Percentiles rank a stretch among this genome's conserved stretches.
Evolutionary conservation across 2,888 invertebrate genomes (phyloP).

Genomic region (Rhodophaea formosa): DNA sequence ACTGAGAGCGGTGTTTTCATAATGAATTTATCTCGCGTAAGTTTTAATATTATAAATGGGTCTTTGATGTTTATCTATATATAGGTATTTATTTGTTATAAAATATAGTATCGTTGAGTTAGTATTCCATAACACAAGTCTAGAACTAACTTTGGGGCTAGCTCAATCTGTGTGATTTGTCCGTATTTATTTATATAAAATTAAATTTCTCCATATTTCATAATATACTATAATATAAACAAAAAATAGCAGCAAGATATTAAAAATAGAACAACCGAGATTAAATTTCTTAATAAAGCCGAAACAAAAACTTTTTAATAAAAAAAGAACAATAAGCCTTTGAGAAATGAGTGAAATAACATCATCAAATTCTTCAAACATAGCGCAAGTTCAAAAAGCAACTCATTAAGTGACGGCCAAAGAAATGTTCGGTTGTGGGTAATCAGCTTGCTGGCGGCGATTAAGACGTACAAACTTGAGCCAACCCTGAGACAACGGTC

Average conservation of each 20-base stretch:
- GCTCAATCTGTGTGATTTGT: too few species aligned
- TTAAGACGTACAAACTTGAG: constrained; percentile 67
- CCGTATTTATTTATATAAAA: too few species aligned
- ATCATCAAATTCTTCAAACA: constrained; percentile 42
- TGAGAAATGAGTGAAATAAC: constrained; percentile 39
- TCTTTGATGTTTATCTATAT: too few species aligned
- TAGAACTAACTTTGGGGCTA: too few species aligned
- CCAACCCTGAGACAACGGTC: constrained; percentile 57
- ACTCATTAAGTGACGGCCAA: constrained; percentile 62
- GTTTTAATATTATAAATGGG: too few species aligned
- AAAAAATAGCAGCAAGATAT: background rate
- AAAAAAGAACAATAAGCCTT: constrained; percentile 40
- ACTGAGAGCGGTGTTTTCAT: too few species aligned
- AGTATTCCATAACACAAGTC: too few species aligned
- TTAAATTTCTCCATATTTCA: too few species aligned
- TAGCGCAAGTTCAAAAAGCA: constrained; percentile 56
- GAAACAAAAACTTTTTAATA: constrained; percentile 28
- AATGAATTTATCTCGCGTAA: too few species aligned
- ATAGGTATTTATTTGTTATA: too few species aligned
- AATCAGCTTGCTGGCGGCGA: constrained; percentile 69
- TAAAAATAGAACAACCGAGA: constrained; percentile 4
- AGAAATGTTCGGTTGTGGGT: constrained; percentile 63
- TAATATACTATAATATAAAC: too few species aligned
- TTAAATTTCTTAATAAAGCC: constrained; percentile 15
- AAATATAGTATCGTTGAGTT: too few species aligned